Evolutionary conservation across 2,888 invertebrate species (phyloP), one percentile per base, ranked within the genome.

Genomic region (Drosophila mettleri): DNA sequence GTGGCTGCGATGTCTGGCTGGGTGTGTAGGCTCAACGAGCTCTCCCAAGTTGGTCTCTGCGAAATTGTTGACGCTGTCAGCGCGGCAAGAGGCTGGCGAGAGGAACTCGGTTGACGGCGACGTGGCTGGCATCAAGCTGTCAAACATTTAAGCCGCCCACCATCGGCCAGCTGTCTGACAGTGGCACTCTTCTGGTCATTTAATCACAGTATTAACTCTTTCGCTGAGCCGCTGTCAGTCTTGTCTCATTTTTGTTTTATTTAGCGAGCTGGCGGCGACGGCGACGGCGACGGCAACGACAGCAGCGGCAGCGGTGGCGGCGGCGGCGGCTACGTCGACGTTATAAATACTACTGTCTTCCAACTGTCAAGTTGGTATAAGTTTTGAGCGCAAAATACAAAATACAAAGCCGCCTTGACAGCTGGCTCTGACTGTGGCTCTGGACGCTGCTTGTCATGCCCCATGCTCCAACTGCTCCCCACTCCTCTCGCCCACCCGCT

Each of bases 131-230:
- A 67, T 70, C 76, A 67, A 70, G 71, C 77, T 78, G 77, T 77
- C 77, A 77, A 71, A 63, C 61, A 74, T 70, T 71, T 74, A 78
- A 78, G 67, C 78, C 78, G 77, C 77, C 77, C 77, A 77, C 77
- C 74, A 59, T 61, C 74, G 49, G 51, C 63, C 80, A 80, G 60
- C 78, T 70, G 84, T 64, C 73, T 74, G 83, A 76, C 83, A 83
- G 83, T 86, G 86, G 84, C 86, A 77, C 79, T 79, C 87, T 79
- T 57, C 70, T 69, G 86, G 81, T 80, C 88, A 81, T 89, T 89
- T 89, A 90, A 89, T 88, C 79, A 81, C 86, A 77, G 89, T 84
- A 87, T 89, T 89, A 90, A 90, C 90, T 89, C 90, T 89, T 89
- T 89, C 76, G 79, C 85, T 78, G 89, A 90, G 89, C 89, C 80